Percentiles rank a stretch among this genome's conserved stretches.
phyloP scores from a whole-genome alignment of 2,113 vertebrate genomes.

The Leptodactylus fuscus region DNA sequence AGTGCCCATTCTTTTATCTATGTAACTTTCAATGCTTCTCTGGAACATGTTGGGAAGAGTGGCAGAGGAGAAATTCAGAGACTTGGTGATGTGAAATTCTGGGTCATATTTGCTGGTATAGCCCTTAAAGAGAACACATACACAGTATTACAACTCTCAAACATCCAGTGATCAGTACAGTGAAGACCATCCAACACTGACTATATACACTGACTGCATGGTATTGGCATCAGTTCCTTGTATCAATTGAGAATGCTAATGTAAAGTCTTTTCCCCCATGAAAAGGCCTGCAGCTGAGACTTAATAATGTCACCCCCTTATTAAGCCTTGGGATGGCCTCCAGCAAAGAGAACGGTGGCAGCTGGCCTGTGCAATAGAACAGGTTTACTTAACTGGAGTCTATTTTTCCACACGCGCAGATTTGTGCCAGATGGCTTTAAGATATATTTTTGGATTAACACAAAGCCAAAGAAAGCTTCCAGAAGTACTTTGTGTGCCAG shows the following conservation, averaged over 20 bases:
- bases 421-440: slow-evolving; percentile 48
- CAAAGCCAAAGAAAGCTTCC: not conserved
- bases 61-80: slow-evolving; percentile 84
- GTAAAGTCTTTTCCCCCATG: slow-evolving; percentile 19
- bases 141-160: slow-evolving; percentile 27
- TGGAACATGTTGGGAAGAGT: slow-evolving; percentile 85
- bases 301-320: slow-evolving; percentile 20
- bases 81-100: slow-evolving; percentile 78
- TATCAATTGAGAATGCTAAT: not conserved
- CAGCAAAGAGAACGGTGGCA: slow-evolving; percentile 33
- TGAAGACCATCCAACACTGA: not conserved
- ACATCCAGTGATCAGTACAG: not conserved
- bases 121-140: slow-evolving; percentile 69
- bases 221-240: not conserved
- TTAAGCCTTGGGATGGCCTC: slow-evolving; percentile 33
- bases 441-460: slow-evolving; percentile 55
- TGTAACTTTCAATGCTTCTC: slow-evolving; percentile 81
- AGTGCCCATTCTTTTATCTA: slow-evolving; percentile 83
- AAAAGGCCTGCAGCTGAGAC: slow-evolving; percentile 41
- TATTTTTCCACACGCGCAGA: not conserved
- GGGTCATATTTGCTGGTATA: slow-evolving; percentile 79
- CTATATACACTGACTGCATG: not conserved
- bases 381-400: slow-evolving; percentile 24
- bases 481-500: not conserved
- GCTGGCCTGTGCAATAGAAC: slow-evolving; percentile 29